phyloP scores from a whole-genome alignment of 1,140 invertebrate genomes.

The Musca domestica region DNA sequence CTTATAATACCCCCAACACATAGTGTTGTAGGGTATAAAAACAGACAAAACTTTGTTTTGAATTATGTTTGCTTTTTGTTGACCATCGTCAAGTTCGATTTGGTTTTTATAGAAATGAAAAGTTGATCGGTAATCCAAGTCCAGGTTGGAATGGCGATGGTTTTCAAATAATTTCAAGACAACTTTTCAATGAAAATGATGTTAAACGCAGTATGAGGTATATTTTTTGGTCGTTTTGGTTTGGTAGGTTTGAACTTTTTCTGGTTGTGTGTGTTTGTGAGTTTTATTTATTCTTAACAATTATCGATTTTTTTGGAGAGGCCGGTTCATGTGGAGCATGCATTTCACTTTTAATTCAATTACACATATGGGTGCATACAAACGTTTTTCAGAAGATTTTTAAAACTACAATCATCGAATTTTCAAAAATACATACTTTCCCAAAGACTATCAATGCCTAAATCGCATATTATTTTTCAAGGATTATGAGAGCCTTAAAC shows the following conservation, averaged over 20 bases:
- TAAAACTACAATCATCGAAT: neutral
- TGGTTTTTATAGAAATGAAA: neutral
- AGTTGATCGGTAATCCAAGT: slow-evolving; percentile 1
- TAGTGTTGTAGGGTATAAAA: no score
- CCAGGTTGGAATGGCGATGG: neutral
- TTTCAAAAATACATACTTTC: no score
- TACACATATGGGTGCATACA: slow-evolving; percentile 2
- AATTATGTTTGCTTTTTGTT: no score
- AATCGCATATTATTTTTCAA: no score
- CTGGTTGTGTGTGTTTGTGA: neutral
- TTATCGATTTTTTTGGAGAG: no score
- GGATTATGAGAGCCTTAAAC: no score
- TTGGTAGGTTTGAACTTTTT: neutral
- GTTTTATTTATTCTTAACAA: no score
- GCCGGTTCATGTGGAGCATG: neutral
- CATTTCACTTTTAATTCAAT: slow-evolving; percentile 12
- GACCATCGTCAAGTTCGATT: no score
- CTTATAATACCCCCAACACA: no score
- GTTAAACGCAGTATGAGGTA: neutral
- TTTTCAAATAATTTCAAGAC: neutral
- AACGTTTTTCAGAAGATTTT: neutral
- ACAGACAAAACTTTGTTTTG: no score
- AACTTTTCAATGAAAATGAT: slow-evolving; percentile 1
- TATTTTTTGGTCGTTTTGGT: neutral
- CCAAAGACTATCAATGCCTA: no score